Base-by-base conservation (phyloP, 2,888 invertebrate genomes). In the Belgica antarctica region DNA sequence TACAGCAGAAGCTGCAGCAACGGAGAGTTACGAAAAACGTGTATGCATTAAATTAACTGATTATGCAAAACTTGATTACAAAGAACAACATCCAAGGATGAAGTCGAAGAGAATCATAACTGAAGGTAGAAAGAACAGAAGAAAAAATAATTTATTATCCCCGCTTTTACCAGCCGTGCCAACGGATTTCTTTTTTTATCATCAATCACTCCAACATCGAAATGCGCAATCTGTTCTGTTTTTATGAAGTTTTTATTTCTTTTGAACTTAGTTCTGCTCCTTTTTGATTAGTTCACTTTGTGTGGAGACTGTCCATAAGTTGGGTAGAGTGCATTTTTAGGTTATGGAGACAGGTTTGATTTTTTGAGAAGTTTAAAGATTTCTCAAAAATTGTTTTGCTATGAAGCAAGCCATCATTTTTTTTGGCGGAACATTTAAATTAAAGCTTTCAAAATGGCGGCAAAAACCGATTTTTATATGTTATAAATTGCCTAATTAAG, bases 1-100 rank as follows among this genome's bases (percentile, higher is more conserved):
- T n/a, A n/a, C n/a, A n/a, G 15, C 41, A 41, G 4, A 41, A 10
- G 34, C 7, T 12, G 34, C 7, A 34, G 12, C 34, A 34, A 34
- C 34, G 7, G 34, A 34, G 34, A 34, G 34, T 8, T 7, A 34
- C 34, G 4, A 41, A 22, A 52, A 2, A 2, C 52, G 22, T 17
- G 3, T 52, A n/a, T 52, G 17, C 17, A 27, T 61, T 68, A 34
- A 52, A 34, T 52, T 57, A 68, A 31, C 31, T 57, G 68, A 57
- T 68, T 68, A 68, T 68, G 57, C 68, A 68, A 31, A 46, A 65
- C 68, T 68, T 68, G 68, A 68, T 68, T 68, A 57, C 52, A 24
- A 41, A 41, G 15, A 65, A 24, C 12, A 41, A 15, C n/a, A 7
- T 1, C n/a, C 12, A 27, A 28, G 46, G 25, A 34, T 47, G 46